phyloP scores from a whole-genome alignment of 2,113 vertebrate genomes.

The Chamaea fasciata region DNA sequence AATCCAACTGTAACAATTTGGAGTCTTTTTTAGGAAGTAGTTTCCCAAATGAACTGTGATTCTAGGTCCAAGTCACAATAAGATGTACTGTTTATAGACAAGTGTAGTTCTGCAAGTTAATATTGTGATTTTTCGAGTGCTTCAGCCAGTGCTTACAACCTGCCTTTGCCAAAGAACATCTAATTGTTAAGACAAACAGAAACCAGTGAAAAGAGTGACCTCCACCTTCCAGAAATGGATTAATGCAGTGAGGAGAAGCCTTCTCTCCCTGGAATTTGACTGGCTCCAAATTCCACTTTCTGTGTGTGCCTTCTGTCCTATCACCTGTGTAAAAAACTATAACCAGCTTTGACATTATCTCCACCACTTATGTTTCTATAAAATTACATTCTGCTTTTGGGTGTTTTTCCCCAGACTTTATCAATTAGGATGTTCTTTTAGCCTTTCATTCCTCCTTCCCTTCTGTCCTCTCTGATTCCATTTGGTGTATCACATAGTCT shows the following conservation, averaged over 20 bases:
- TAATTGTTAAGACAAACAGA: background rate
- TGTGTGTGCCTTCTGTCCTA: background rate
- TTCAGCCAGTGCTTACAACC: background rate
- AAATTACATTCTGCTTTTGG: constrained; percentile 28
- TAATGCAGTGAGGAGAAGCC: background rate
- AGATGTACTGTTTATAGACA: background rate
- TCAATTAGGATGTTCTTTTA: constrained; percentile 31
- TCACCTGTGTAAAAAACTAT: background rate
- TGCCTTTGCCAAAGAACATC: background rate
- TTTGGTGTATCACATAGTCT: background rate
- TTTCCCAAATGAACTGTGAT: background rate
- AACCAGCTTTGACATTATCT: constrained; percentile 51
- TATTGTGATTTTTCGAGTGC: rapidly evolving
- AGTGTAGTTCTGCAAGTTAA: background rate
- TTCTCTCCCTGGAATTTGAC: background rate
- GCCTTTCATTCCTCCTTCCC: constrained; percentile 18
- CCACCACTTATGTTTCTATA: background rate
- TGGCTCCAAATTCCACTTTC: background rate
- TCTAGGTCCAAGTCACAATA: background rate
- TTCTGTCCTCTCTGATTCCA: constrained; percentile 30
- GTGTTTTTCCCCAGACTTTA: background rate
- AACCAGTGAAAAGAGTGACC: background rate
- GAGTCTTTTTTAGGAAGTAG: background rate
- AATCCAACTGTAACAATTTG: background rate
- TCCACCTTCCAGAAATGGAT: background rate